Evolutionary conservation across 2,113 vertebrate species (phyloP).

Genomic region (Heteronetta atricapilla): DNA sequence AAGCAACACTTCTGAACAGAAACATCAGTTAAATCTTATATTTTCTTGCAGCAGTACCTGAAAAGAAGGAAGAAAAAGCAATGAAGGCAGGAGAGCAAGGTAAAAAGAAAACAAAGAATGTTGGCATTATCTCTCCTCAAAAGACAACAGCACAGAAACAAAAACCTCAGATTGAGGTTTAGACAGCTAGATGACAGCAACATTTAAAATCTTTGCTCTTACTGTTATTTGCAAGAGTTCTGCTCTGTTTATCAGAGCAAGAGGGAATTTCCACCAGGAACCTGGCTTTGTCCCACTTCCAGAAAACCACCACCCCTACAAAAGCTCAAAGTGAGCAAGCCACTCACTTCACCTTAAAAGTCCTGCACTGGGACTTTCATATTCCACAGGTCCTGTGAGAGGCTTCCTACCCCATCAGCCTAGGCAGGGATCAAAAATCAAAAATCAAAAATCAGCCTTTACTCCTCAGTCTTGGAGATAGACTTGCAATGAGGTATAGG

Average conservation of each 20-base stretch:
- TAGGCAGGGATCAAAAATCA: neutral
- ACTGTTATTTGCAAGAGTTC: neutral
- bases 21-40: slow-evolving; percentile 49
- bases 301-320: neutral
- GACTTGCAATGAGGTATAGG: neutral
- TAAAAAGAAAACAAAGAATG: slow-evolving; percentile 67
- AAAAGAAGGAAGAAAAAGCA: slow-evolving; percentile 75
- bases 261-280: neutral
- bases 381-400: neutral
- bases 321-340: neutral
- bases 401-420: neutral
- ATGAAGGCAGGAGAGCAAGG: slow-evolving; percentile 70
- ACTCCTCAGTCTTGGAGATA: neutral
- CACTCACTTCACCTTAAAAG: accelerated
- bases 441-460: neutral
- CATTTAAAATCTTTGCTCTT: slow-evolving; percentile 24
- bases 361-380: neutral
- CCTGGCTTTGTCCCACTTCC: neutral
- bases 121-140: slow-evolving; percentile 50
- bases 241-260: neutral
- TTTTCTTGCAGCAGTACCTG: slow-evolving; percentile 68
- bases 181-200: slow-evolving; percentile 41
- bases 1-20: neutral
- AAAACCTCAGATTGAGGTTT: slow-evolving; percentile 27
- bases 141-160: slow-evolving; percentile 20